Evolutionary conservation across 2,797 vertebrate species (phyloP), one percentile per base, ranked within the genome.

Genomic region (Ambastaia sidthimunki): DNA sequence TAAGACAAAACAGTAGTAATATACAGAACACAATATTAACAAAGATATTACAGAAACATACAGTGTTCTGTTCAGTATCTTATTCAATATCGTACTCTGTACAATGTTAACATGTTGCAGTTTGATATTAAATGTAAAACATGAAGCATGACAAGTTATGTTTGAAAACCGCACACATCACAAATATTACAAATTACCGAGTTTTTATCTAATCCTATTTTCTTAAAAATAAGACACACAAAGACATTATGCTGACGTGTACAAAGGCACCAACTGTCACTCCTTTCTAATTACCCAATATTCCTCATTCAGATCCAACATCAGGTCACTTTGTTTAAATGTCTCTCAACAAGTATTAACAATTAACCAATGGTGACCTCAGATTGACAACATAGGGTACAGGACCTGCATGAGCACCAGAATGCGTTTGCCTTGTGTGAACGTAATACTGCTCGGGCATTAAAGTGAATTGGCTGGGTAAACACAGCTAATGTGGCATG

Each of bases 381-480:
- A 59, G 74, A 37, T n/a, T 11, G 47, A 13, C 70, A 66, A n/a
- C 15, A 55, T 9, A 62, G 4, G 47, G 21, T 21, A 47, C 71
- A 78, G 23, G 25, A 69, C 34, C 23, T 52, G 25, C 23, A 59
- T 31, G 23, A 55, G 28, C 34, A 11, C 11, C 67, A 9, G 18
- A 37, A 54, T 55, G 34, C 71, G 48, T 83, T 79, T 74, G 52
- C 37, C 65, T 65, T 73, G 21, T 3, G 19, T 44, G n/a, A 23
- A 18, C n/a, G 7, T n/a, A 41, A 18, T 19, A 54, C 28, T 12
- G 10, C 68, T 71, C 74, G 48, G 23, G 78, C 62, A 71, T 55
- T 74, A 81, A 86, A 66, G 48, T 70, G 77, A 85, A 86, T 88
- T 87, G 80, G 84, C 71, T 66, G 71, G 44, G 80, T 74, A 89